phyloP scores from a whole-genome alignment of 37 sponge, comb jelly and placozoan species.

The Beroe ovata region DNA sequence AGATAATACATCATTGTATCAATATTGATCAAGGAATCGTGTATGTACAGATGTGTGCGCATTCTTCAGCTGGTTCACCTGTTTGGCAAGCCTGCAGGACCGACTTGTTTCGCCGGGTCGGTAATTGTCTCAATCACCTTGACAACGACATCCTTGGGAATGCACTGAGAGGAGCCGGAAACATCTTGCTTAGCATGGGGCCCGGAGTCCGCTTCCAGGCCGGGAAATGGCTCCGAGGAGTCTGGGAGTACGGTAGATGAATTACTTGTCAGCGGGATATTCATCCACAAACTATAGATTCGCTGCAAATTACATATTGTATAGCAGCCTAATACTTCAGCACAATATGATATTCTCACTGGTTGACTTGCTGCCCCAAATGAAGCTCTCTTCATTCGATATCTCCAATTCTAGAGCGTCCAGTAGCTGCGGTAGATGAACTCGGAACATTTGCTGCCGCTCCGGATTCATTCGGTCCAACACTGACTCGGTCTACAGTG shows the following conservation, averaged over 20 bases:
- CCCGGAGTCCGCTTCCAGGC: conserved; percentile 43
- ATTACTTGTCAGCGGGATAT: too few species aligned
- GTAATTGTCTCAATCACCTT: conserved; percentile 77
- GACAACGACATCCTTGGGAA: conserved; percentile 74
- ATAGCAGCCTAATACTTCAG: background rate
- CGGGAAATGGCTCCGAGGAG: conserved; percentile 15
- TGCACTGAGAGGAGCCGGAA: conserved; percentile 30
- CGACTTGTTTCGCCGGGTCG: conserved; percentile 76
- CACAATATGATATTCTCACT: too few species aligned
- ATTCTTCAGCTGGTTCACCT: too few species aligned
- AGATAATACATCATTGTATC: too few species aligned
- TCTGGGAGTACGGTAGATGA: background rate
- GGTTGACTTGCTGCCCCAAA: conserved; percentile 7
- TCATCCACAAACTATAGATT: too few species aligned
- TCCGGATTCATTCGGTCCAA: conserved; percentile 62
- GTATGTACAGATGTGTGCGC: too few species aligned
- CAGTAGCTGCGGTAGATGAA: conserved; percentile 25
- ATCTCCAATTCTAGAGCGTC: conserved; percentile 39
- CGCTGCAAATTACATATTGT: too few species aligned
- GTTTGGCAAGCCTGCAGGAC: conserved; percentile 75
- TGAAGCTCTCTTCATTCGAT: conserved; percentile 19
- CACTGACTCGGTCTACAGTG: conserved; percentile 67
- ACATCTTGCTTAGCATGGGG: background rate
- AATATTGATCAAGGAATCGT: too few species aligned
- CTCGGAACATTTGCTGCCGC: conserved; percentile 62